phyloP scores from a whole-genome alignment of 2,797 vertebrate genomes.

The Gymnocypris eckloni region DNA sequence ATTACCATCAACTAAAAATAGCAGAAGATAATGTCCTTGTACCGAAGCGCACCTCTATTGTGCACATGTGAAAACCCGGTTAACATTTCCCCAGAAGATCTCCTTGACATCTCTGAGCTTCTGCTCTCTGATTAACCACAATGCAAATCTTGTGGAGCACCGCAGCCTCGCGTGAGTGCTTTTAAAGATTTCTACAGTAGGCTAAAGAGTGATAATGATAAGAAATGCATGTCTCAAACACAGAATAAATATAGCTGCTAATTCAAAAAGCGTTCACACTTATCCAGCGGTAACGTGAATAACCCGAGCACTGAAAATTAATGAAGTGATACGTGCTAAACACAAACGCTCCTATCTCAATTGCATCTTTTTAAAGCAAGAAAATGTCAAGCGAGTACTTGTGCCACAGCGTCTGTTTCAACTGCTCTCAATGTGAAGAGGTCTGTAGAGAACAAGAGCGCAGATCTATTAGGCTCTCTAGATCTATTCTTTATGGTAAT shows the following conservation, averaged over 20 bases:
- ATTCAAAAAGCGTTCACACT: background rate
- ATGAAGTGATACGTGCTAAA: background rate
- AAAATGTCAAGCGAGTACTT: background rate
- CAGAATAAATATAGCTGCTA: conserved; percentile 8
- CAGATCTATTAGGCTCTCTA: conserved; percentile 10
- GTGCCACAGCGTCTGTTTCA: background rate
- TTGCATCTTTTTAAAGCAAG: background rate
- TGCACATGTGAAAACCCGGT: conserved; percentile 15
- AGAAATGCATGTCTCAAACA: background rate
- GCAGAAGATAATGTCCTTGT: conserved; percentile 35
- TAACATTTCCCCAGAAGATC: conserved; percentile 31
- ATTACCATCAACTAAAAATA: conserved; percentile 43
- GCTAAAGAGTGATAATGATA: background rate
- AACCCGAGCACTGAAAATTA: background rate
- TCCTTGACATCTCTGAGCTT: conserved; percentile 39
- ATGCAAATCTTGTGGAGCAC: background rate
- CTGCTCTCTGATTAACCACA: conserved; percentile 14
- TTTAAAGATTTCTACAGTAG: conserved; percentile 5
- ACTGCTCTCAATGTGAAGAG: conserved; percentile 33
- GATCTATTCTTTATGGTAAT: conserved; percentile 44
- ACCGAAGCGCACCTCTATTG: conserved; percentile 31
- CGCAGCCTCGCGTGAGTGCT: background rate
- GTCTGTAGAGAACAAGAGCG: conserved; percentile 13
- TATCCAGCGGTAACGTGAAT: background rate
- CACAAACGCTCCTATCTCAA: background rate